phyloP scores from a whole-genome alignment of 2,888 invertebrate species.

The Oscheius onirici region DNA sequence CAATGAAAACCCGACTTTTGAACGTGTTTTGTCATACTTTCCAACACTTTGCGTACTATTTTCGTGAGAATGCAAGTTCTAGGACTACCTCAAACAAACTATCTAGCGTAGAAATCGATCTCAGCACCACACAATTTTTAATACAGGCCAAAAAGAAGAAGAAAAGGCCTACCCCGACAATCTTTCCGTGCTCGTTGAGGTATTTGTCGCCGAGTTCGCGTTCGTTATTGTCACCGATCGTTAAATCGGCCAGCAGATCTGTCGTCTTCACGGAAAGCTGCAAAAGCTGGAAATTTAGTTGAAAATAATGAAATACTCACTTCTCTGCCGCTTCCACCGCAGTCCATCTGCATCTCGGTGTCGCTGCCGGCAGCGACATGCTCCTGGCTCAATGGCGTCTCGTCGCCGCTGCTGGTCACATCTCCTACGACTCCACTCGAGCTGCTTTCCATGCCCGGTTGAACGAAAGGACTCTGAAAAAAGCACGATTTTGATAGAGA shows the following conservation, averaged over 20 bases:
- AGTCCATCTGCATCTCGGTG: constrained; percentile 1
- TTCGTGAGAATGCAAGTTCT: too few species aligned
- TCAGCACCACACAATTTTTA: too few species aligned
- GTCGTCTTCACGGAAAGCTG: constrained; percentile 46
- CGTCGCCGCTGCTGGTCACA: neutral
- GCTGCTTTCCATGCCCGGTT: constrained; percentile 15
- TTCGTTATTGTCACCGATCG: constrained; percentile 47
- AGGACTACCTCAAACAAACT: too few species aligned
- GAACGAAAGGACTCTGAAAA: neutral
- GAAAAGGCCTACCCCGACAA: constrained; percentile 31
- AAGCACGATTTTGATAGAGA: too few species aligned
- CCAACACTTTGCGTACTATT: too few species aligned
- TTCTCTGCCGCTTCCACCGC: neutral
- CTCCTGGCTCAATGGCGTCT: neutral
- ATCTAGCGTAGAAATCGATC: too few species aligned
- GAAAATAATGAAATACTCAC: too few species aligned
- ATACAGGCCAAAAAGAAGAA: neutral
- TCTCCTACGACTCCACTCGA: constrained; percentile 4
- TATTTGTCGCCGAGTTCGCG: constrained; percentile 37
- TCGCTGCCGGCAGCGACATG: too few species aligned
- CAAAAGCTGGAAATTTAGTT: too few species aligned
- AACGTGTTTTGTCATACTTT: too few species aligned
- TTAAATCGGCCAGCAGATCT: constrained; percentile 57
- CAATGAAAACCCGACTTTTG: too few species aligned
- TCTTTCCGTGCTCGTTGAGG: constrained; percentile 29